These are phyloP conservation scores for Deilephila elpenor DNA, from an alignment of 2,888 invertebrate species.

Conservation along the genomic window DNA sequence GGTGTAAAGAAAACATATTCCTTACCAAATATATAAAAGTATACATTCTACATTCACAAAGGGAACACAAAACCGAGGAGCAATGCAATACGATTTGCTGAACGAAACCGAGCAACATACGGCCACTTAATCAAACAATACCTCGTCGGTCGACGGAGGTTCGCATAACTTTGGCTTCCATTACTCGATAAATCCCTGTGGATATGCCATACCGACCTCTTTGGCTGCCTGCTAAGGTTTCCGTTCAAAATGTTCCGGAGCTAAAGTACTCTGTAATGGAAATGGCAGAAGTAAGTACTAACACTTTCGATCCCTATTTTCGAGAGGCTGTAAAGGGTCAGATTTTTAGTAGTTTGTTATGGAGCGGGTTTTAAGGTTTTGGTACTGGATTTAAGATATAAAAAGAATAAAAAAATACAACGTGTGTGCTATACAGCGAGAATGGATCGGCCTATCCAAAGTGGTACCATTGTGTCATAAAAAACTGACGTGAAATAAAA, in stretches of 20 bases:
- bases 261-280: background rate
- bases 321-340: too few relatives aligned
- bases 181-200: constrained; percentile 2
- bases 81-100: background rate
- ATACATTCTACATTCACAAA: background rate
- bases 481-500: too few relatives aligned
- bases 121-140: constrained; percentile 3
- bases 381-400: too few relatives aligned
- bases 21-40: background rate
- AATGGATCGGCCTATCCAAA: too few relatives aligned
- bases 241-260: background rate
- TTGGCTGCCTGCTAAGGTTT: background rate
- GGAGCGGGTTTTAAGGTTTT: too few relatives aligned
- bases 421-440: too few relatives aligned
- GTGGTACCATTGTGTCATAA: too few relatives aligned
- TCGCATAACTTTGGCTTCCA: constrained; percentile 3
- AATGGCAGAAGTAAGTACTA: background rate
- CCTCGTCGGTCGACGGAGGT: background rate
- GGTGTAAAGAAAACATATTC: too few relatives aligned
- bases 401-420: too few relatives aligned
- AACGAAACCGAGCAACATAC: background rate
- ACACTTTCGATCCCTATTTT: background rate
- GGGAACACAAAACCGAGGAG: background rate
- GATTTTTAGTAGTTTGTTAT: too few relatives aligned
- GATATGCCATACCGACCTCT: constrained; percentile 1